Conservation (phyloP, 2,888 invertebrate species). For the Sicus ferrugineus region DNA sequence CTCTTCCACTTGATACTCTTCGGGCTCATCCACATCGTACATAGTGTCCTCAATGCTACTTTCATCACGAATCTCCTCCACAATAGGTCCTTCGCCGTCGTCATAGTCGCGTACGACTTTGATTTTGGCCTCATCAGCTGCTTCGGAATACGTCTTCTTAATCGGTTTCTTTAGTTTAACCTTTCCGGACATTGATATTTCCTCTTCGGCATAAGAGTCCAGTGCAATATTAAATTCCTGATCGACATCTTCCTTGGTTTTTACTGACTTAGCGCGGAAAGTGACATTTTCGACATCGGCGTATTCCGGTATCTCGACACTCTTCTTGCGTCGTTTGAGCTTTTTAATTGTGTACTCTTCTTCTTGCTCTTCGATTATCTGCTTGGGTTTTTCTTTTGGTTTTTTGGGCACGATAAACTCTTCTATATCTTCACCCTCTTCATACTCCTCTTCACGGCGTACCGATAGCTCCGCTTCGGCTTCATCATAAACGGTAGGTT, state of each 20-base stretch:
- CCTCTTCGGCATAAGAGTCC: slow-evolving; percentile 87
- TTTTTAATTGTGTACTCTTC: slow-evolving; percentile 79
- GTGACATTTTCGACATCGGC: slow-evolving; percentile 81
- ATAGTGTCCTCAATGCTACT: slow-evolving; percentile 67
- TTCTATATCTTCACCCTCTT: slow-evolving; percentile 66
- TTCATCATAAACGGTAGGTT: slow-evolving; percentile 56
- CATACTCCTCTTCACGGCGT: slow-evolving; percentile 58
- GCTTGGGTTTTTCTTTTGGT: slow-evolving; percentile 66
- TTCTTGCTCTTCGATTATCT: slow-evolving; percentile 69
- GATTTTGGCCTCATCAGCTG: slow-evolving; percentile 79
- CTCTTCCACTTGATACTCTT: slow-evolving; percentile 69
- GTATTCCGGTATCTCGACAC: slow-evolving; percentile 74
- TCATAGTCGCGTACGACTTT: slow-evolving; percentile 71
- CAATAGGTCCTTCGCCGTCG: slow-evolving; percentile 68
- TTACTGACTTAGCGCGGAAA: slow-evolving; percentile 78
- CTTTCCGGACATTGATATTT: slow-evolving; percentile 85
- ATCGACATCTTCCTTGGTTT: slow-evolving; percentile 86
- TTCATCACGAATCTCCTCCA: slow-evolving; percentile 73
- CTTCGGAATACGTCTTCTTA: slow-evolving; percentile 78
- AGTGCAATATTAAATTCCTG: slow-evolving; percentile 88
- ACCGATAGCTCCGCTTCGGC: slow-evolving; percentile 62
- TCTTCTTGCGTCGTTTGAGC: slow-evolving; percentile 73
- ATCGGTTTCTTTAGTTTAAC: slow-evolving; percentile 79
- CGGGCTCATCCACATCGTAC: slow-evolving; percentile 66
- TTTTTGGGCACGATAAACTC: slow-evolving; percentile 67